Base-by-base conservation (phyloP, 1,140 invertebrate species). In the Neomicropteryx cornuta region DNA sequence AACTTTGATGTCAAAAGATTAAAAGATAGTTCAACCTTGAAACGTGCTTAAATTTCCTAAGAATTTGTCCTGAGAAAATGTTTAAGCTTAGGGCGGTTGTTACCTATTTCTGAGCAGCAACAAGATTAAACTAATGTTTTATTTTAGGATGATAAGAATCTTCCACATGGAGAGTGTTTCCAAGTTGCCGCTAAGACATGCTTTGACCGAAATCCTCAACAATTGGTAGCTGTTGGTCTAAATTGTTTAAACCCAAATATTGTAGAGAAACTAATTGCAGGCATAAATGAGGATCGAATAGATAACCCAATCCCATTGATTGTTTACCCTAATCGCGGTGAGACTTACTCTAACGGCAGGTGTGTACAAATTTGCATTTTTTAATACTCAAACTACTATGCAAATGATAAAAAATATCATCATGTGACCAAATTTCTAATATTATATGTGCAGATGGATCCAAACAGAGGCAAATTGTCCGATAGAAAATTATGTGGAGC, bases 311-410 rank as follows among this genome's bases (percentile, higher is more conserved):
- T 75, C 39, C 71, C 71, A 5, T 55, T 80, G 13, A 62, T 84
- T 39, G 72, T 74, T 5, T 83, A 83, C 60, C 79, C 81, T n/a
- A 83, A 83, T 53, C 77, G 72, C 48, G 79, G 76, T 35, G 77
- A 80, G 48, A 58, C 54, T 37, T 77, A 68, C 54, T 37, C 53
- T 33, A 18, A n/a, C n/a, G n/a, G n/a, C n/a, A n/a, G n/a, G n/a
- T n/a, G n/a, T n/a, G n/a, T n/a, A n/a, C n/a, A 10, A 32, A n/a
- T n/a, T n/a, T n/a, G n/a, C n/a, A n/a, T n/a, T n/a, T n/a, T n/a
- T n/a, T n/a, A n/a, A n/a, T n/a, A n/a, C n/a, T n/a, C n/a, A n/a
- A n/a, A n/a, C n/a, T n/a, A n/a, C n/a, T n/a, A n/a, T n/a, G n/a
- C n/a, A n/a, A n/a, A n/a, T n/a, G n/a, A n/a, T n/a, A n/a, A n/a